Conservation (phyloP, 2,113 vertebrate species). For the Hemiscyllium ocellatum region DNA sequence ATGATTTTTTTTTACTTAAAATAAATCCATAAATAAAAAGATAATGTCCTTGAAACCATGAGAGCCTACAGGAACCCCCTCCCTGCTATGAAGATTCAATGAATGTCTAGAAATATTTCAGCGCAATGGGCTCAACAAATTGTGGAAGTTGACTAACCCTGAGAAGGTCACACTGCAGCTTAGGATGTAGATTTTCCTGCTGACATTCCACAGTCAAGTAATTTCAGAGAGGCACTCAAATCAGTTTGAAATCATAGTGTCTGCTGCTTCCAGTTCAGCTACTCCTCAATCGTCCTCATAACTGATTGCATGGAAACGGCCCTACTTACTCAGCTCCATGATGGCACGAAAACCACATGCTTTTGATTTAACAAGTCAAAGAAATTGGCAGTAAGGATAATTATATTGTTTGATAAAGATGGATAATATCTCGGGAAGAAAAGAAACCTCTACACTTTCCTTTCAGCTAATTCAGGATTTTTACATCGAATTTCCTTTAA, state of each 20-base stretch:
- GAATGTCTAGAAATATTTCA: neutral
- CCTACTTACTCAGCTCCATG: neutral
- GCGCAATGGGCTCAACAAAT: neutral
- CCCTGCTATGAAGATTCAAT: neutral
- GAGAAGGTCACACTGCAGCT: neutral
- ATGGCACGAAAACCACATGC: neutral
- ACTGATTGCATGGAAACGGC: no score
- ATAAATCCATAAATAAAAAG: neutral
- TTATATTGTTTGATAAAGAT: neutral
- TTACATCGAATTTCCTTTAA: neutral
- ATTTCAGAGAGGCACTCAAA: neutral
- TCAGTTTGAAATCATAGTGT: neutral
- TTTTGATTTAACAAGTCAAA: neutral
- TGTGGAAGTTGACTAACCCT: neutral
- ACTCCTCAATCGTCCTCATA: neutral
- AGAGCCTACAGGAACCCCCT: neutral
- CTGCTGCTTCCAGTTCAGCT: neutral
- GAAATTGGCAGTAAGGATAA: neutral
- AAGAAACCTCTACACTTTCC: neutral
- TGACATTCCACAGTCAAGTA: neutral
- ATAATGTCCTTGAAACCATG: neutral
- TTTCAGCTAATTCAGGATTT: neutral
- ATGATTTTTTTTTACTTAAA: neutral
- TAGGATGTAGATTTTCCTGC: neutral
- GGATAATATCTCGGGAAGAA: neutral